Conservation (phyloP, 2,888 invertebrate genomes). For the Tryphoninae sp. region DNA sequence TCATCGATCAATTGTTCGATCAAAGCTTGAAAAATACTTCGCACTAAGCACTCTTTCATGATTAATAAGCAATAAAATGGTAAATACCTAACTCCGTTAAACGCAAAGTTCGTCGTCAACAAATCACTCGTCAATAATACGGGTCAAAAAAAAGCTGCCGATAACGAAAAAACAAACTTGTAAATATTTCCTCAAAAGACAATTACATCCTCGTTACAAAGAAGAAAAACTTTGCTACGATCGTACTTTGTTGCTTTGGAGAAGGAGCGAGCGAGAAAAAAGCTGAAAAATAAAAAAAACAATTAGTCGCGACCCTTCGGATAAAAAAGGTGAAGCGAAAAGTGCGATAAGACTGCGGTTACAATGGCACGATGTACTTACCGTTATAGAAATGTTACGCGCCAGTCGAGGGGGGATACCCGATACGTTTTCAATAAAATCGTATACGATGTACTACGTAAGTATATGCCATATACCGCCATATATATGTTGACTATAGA, state of each 20-base stretch:
- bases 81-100: too few species aligned
- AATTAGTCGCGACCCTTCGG: slow-evolving; percentile 20
- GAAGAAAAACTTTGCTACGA: not conserved
- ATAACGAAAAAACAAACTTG: too few species aligned
- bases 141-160: too few species aligned
- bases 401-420: slow-evolving; percentile 32
- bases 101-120: too few species aligned
- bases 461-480: slow-evolving; percentile 3
- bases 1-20: not conserved
- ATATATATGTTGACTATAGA: not conserved
- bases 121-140: too few species aligned
- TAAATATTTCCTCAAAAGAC: too few species aligned
- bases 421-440: slow-evolving; percentile 59
- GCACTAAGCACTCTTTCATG: too few species aligned
- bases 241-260: not conserved
- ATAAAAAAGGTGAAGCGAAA: slow-evolving; percentile 22
- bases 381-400: slow-evolving; percentile 53
- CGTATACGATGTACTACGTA: slow-evolving; percentile 17
- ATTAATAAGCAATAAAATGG: too few species aligned
- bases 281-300: slow-evolving; percentile 9
- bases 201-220: not conserved
- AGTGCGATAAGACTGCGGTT: slow-evolving; percentile 39
- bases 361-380: slow-evolving; percentile 50
- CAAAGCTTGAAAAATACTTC: not conserved
- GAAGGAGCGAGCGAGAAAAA: not conserved